Percentiles rank a stretch among this genome's conserved stretches.
These are phyloP conservation scores for Syrmaticus mikado DNA, from an alignment of 2,113 vertebrate genomes.

Conservation along the genomic window DNA sequence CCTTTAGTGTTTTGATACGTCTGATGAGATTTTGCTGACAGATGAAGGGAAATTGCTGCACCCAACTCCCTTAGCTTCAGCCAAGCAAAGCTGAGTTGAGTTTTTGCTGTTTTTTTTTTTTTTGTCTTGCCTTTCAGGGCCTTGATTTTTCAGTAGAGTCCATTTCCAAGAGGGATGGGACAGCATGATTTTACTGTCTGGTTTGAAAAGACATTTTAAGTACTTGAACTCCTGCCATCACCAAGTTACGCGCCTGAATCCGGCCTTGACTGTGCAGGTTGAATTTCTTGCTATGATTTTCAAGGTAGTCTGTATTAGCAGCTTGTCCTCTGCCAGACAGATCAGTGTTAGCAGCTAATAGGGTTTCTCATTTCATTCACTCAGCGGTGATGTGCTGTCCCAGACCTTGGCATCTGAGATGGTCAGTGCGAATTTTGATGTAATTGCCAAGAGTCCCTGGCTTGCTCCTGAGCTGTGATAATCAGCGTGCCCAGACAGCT, in stretches of 20 bases:
- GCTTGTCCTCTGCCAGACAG: slow-evolving; percentile 8
- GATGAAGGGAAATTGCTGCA: not conserved
- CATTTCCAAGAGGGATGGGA: slow-evolving; percentile 28
- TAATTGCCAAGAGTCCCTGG: not conserved
- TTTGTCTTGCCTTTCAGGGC: not conserved
- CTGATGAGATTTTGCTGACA: not conserved
- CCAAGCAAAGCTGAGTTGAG: not conserved
- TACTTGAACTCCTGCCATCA: slow-evolving; percentile 43
- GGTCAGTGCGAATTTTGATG: not conserved
- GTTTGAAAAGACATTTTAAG: slow-evolving; percentile 51
- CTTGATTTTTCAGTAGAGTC: not conserved
- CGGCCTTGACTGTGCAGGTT: slow-evolving; percentile 36
- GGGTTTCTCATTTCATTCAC: slow-evolving; percentile 32
- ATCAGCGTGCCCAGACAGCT: not conserved
- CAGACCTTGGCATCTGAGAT: not conserved
- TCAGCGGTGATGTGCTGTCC: not conserved
- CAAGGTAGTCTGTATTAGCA: slow-evolving; percentile 23
- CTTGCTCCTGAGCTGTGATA: not conserved
- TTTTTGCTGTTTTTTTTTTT: not conserved
- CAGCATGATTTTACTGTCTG: not conserved
- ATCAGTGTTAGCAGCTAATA: not conserved
- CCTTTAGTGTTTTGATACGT: not conserved
- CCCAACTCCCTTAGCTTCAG: not conserved
- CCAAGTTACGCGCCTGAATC: not conserved
- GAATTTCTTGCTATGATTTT: slow-evolving; percentile 55